These are phyloP conservation scores for Digitonthophagus gazella DNA, from an alignment of 2,888 invertebrate genomes.

Conservation along the genomic window DNA sequence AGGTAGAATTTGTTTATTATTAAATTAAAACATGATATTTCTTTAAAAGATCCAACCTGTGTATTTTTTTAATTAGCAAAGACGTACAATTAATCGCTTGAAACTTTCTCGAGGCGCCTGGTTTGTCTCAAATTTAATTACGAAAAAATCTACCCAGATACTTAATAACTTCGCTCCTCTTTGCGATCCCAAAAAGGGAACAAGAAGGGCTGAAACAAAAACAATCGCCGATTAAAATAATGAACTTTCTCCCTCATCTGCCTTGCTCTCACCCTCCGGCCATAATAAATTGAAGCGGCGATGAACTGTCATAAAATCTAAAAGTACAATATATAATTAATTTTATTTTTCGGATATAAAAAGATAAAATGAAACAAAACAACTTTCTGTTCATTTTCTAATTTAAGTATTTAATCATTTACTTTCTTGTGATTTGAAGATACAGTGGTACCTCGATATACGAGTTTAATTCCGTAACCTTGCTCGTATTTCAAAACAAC, in stretches of 20 bases:
- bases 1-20: no score
- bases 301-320: neutral
- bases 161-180: conserved; percentile 11
- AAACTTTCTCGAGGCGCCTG: neutral
- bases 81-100: conserved; percentile 10
- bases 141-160: conserved; percentile 13
- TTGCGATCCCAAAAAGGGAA: neutral
- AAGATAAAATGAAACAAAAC: neutral
- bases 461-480: no score
- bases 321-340: neutral
- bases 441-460: no score
- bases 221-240: conserved; percentile 18
- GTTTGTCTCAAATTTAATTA: conserved; percentile 12
- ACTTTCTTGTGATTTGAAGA: no score
- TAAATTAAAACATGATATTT: no score
- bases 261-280: neutral
- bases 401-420: no score
- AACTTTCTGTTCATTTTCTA: neutral
- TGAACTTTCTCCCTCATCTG: conserved; percentile 11
- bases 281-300: neutral
- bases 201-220: conserved; percentile 5
- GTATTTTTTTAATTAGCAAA: neutral
- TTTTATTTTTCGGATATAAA: neutral
- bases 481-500: no score
- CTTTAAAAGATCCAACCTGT: no score